Base-by-base conservation (phyloP, 2,113 vertebrate genomes). In the Dascyllus trimaculatus region DNA sequence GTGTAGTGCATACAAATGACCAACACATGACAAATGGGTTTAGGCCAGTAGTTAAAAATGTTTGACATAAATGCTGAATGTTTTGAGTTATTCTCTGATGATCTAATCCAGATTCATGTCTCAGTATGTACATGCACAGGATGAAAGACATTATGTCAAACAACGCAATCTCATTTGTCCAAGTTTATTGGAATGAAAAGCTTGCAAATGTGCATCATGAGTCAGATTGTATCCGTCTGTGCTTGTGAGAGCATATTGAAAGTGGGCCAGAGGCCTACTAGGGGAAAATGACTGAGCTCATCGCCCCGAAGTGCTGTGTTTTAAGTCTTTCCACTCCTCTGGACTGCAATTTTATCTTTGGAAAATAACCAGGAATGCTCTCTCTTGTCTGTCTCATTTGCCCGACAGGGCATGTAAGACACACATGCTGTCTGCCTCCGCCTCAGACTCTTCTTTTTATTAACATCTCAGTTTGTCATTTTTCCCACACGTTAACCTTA, bases 261-360 rank as follows among this genome's bases (percentile, higher is more conserved):
- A 79, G 74, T 75, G 70, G 25, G 68, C 88, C 82, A 84, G 81
- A 79, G 77, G 81, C 81, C 77, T 84, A 68, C 57, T 75, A 84
- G 70, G 71, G 85, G 56, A 49, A 89, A 78, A 85, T 61, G 45
- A 81, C 64, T 88, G 85, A 92, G 79, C 84, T 92, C 85, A 90
- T 85, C 64, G 57, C 67, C 75, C 70, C 22, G 18, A 80, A 79
- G 70, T 62, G 22, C 61, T 45, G 56, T 7, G 26, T 88, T 88
- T 91, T 64, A 85, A 85, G 80, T 84, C 57, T 84, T 78, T 89
- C 85, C 85, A 82, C 59, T 86, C 43, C 60, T 72, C 80, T 87
- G 69, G 80, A 4, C 71, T 75, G 69, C 82, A 87, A n/a, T 78
- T 89, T 88, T 89, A 85, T 88, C 82, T 91, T 65, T 91, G 85